Evolutionary conservation across 2,888 invertebrate genomes (phyloP), one percentile per base, ranked within the genome.

Genomic region (Leptinotarsa peninsularis): DNA sequence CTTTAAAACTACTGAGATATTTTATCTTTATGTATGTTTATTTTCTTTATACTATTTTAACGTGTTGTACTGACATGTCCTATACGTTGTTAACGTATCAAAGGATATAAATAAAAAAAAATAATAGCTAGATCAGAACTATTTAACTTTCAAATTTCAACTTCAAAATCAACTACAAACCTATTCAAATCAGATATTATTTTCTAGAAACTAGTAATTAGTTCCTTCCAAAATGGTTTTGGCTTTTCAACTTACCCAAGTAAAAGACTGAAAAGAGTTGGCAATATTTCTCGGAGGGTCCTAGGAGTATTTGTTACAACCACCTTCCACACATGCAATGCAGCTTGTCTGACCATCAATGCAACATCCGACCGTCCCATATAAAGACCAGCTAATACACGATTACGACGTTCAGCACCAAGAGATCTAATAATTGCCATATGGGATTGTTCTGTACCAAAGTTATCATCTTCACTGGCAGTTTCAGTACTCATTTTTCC

Each of bases 401-500:
- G 90, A 89, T 99, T 98, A 72, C 98, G 91, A 66, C 98, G 90
- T 85, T 98, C 98, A 2, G 92, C 93, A 1, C 99, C 82, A 69
- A 99, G 90, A 14, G 96, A 94, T 70, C 91, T 91, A 82, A 98
- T 95, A 79, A 99, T 98, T 1, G 97, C 96, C 87, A 93, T 91
- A 85, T 98, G 97, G 1, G 97, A 97, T 86, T 96, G 96, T 87
- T 98, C 98, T 0, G 99, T 99, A 76, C 99, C 99, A 88, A 99
- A 98, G 89, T 99, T 99, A 87, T 99, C 99, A 87, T 99, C 99
- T 88, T 99, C 99, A 81, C 95, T 96, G 0, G 98, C 98, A 0
- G 98, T 98, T 89, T 98, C 98, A 0, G 99, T 99, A 52, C 97
- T 97, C 98, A 99, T 99, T 90, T 99, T 99, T 72, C 99, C 99